phyloP scores from a whole-genome alignment of 2,797 vertebrate species.

The Sternarchorhynchus goeldii region DNA sequence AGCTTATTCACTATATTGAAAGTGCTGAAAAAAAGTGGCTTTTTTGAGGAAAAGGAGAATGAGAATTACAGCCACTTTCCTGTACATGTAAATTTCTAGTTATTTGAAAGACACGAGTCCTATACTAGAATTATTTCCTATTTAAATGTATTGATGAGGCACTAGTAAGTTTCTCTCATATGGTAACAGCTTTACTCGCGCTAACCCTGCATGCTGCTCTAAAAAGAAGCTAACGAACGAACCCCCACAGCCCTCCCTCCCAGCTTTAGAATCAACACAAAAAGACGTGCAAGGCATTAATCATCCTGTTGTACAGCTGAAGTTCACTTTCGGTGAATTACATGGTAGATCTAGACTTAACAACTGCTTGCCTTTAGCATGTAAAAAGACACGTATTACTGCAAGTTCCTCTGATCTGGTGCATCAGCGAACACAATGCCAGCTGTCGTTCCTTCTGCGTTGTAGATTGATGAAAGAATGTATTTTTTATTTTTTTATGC shows the following conservation, averaged over 20 bases:
- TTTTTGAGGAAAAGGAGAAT: too few relatives aligned
- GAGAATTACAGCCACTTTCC: too few relatives aligned
- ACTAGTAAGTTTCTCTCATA: constrained; percentile 44
- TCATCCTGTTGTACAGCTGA: constrained; percentile 43
- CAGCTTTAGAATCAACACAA: constrained; percentile 57
- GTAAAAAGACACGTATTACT: too few relatives aligned
- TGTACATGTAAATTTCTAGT: too few relatives aligned
- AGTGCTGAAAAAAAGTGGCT: too few relatives aligned
- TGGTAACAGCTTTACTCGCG: constrained; percentile 73
- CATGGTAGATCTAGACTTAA: neutral
- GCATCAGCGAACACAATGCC: neutral
- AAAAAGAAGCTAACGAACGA: constrained; percentile 77
- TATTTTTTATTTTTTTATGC: too few relatives aligned
- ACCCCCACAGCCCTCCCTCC: constrained; percentile 69
- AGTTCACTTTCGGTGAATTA: constrained; percentile 12
- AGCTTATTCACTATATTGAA: too few relatives aligned
- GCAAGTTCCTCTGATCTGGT: neutral
- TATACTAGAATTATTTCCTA: neutral
- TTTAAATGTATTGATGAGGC: neutral
- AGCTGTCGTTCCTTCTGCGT: too few relatives aligned
- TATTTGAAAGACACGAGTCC: too few relatives aligned
- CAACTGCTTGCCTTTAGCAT: constrained; percentile 1
- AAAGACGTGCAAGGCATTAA: constrained; percentile 60
- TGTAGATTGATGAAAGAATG: too few relatives aligned
- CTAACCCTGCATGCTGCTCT: constrained; percentile 71